Percentiles rank a stretch among this genome's conserved stretches.
These are phyloP conservation scores for Callitettix versicolor DNA, from an alignment of 1,140 invertebrate species.

Conservation along the genomic window DNA sequence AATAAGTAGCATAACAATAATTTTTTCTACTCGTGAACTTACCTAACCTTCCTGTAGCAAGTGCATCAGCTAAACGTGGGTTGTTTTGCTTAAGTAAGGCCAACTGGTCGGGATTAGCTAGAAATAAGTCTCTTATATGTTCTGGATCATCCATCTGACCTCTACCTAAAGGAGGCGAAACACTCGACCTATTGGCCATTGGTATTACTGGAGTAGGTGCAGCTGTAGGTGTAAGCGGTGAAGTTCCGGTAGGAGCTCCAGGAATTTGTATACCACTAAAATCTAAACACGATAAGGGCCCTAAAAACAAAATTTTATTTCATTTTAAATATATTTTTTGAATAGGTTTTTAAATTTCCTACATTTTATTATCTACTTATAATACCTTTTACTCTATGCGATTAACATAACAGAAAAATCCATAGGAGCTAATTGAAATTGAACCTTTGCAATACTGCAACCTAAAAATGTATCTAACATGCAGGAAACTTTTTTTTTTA, in stretches of 20 bases:
- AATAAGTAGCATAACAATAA: too few relatives aligned
- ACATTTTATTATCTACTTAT: too few relatives aligned
- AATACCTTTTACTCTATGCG: too few relatives aligned
- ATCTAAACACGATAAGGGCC: constrained; percentile 50
- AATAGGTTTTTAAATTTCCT: too few relatives aligned
- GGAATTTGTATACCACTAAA: constrained; percentile 80
- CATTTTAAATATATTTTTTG: constrained; percentile 1
- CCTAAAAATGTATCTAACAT: too few relatives aligned
- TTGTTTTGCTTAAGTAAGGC: constrained; percentile 89
- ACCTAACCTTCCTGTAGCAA: constrained; percentile 73
- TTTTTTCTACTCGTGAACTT: too few relatives aligned
- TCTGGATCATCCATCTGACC: constrained; percentile 61
- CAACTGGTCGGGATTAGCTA: constrained; percentile 85
- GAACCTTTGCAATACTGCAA: too few relatives aligned
- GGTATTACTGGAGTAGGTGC: background rate
- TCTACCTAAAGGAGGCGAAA: background rate
- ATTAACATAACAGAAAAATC: too few relatives aligned
- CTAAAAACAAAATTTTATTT: constrained; percentile 10
- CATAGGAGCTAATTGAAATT: too few relatives aligned
- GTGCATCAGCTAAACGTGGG: constrained; percentile 79
- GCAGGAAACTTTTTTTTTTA: too few relatives aligned
- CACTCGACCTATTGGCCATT: background rate
- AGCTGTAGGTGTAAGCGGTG: constrained; percentile 17
- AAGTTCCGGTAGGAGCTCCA: constrained; percentile 35
- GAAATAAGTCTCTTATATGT: constrained; percentile 78